Percentiles rank a stretch among this genome's conserved stretches.
phyloP scores from a whole-genome alignment of 2,797 vertebrate genomes.

The Anniella stebbinsi region DNA sequence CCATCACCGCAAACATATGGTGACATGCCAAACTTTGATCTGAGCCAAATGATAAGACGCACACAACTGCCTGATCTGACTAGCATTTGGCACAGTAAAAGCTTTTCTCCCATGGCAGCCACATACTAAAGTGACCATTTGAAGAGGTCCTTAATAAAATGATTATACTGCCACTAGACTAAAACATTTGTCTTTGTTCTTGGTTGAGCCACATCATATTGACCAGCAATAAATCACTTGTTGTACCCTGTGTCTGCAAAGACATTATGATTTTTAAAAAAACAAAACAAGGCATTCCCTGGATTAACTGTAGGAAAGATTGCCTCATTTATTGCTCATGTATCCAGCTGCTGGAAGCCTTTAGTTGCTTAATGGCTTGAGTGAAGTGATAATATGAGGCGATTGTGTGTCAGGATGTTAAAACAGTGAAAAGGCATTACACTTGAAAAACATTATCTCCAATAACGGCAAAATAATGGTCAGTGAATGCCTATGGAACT shows the following conservation, averaged over 20 bases:
- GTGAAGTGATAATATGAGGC: constrained; percentile 72
- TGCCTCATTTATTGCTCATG: constrained; percentile 49
- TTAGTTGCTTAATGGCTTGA: constrained; percentile 71
- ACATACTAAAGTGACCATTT: background rate
- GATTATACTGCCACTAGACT: background rate
- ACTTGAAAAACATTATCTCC: constrained; percentile 59
- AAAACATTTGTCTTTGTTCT: background rate
- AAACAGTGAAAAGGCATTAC: constrained; percentile 71
- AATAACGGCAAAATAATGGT: constrained; percentile 54
- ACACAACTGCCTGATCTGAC: background rate
- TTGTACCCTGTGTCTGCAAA: background rate
- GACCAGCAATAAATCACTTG: background rate
- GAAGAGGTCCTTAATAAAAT: background rate
- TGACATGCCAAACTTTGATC: background rate
- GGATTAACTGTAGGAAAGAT: constrained; percentile 19
- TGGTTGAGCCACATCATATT: background rate
- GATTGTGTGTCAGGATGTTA: constrained; percentile 75
- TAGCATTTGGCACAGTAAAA: background rate
- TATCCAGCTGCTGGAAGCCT: constrained; percentile 64
- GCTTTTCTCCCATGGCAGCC: background rate
- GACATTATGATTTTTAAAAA: background rate
- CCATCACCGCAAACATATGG: background rate
- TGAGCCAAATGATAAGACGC: background rate
- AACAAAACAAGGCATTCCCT: background rate
- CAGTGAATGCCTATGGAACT: constrained; percentile 56